A percentile compares a stretch with the other conserved stretches of the same genome.
Evolutionary conservation across 2,888 invertebrate species (phyloP).

Genomic region (Homarus gammarus): DNA sequence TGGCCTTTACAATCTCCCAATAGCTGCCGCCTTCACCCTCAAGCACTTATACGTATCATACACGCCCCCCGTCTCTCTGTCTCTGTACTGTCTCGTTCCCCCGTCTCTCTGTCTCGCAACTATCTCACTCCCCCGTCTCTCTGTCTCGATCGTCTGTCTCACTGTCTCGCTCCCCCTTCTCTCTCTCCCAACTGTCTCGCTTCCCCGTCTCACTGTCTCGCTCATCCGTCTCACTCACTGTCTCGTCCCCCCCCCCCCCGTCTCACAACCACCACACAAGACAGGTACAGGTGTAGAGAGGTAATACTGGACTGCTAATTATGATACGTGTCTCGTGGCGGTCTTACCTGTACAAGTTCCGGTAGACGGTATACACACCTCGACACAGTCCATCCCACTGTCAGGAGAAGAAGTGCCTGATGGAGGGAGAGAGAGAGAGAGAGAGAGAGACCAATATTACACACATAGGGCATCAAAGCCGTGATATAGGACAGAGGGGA

Average conservation of each 20-base stretch:
- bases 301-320: too few relatives aligned
- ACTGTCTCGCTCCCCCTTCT: background rate
- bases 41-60: too few relatives aligned
- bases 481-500: background rate
- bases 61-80: conserved; percentile 2
- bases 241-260: background rate
- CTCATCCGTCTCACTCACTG: background rate
- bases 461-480: background rate
- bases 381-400: background rate
- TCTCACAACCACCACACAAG: background rate
- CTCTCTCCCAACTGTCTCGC: background rate
- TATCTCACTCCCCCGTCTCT: background rate
- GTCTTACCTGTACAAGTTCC: too few relatives aligned
- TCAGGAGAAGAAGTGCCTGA: background rate
- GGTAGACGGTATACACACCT: too few relatives aligned
- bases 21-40: background rate
- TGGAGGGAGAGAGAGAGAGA: background rate
- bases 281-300: background rate
- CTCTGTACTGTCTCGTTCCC: background rate
- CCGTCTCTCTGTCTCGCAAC: conserved; percentile 3
- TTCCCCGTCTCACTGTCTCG: background rate
- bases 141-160: background rate
- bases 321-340: too few relatives aligned
- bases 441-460: background rate
- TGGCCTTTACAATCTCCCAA: background rate